Evolutionary conservation across 2,113 vertebrate genomes (phyloP).

Genomic region (Australoheros scitulus): DNA sequence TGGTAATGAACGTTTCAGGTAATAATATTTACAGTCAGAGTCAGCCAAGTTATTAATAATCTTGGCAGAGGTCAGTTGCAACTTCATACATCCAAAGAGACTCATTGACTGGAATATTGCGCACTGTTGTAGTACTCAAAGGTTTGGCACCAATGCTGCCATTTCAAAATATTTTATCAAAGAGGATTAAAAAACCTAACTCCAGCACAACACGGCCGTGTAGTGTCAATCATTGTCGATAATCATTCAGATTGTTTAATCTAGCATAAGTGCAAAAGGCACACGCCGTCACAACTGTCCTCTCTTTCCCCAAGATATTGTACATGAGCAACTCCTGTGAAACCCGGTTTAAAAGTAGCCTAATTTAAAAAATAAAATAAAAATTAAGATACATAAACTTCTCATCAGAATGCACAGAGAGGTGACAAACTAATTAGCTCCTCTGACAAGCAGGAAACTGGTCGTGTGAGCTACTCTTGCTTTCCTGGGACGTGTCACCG

Average conservation of each 20-base stretch:
- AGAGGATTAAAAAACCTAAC: constrained; percentile 63
- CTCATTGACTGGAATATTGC: constrained; percentile 63
- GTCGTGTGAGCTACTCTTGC: constrained; percentile 55
- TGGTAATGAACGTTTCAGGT: constrained; percentile 33
- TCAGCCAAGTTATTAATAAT: constrained; percentile 48
- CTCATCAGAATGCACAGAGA: constrained; percentile 39
- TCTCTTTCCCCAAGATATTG: constrained; percentile 57
- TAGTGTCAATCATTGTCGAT: constrained; percentile 76
- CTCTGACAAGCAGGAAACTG: constrained; percentile 64
- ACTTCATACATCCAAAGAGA: constrained; percentile 63
- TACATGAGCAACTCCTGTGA: constrained; percentile 58
- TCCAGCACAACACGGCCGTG: constrained; percentile 61
- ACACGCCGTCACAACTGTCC: constrained; percentile 71
- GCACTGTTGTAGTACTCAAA: constrained; percentile 58
- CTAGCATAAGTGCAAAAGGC: constrained; percentile 81
- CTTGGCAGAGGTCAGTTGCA: constrained; percentile 69
- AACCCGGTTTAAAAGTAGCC: constrained; percentile 50
- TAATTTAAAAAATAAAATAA: not conserved
- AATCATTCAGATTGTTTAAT: constrained; percentile 73
- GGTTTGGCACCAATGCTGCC: constrained; percentile 72
- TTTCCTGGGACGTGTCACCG: constrained; percentile 57
- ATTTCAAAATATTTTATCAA: constrained; percentile 69
- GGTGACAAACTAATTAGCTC: constrained; percentile 62
- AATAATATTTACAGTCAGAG: constrained; percentile 68
- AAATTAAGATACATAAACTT: constrained; percentile 40